A percentile compares a stretch with the other conserved stretches of the same genome.
Evolutionary conservation across 2,888 invertebrate genomes (phyloP).

Genomic region (Ethmia dodecea): DNA sequence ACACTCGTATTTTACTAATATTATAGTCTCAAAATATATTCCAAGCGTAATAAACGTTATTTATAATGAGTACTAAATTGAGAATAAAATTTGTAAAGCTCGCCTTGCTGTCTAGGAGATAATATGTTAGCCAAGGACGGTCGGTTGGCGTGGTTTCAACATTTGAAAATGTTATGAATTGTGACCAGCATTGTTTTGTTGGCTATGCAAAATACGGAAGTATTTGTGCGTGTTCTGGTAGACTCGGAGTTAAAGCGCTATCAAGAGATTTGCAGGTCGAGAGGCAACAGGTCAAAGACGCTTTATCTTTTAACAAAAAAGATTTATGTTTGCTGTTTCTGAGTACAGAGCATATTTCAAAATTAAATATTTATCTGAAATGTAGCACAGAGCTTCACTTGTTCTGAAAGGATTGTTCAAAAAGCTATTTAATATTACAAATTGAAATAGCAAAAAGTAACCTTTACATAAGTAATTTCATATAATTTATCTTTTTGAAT

Average conservation of each 20-base stretch:
- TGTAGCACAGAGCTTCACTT: too few relatives aligned
- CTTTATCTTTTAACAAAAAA: too few relatives aligned
- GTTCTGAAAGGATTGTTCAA: too few relatives aligned
- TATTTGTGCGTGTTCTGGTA: constrained; percentile 9
- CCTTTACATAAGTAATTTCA: too few relatives aligned
- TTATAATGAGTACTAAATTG: background rate
- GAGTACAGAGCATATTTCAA: too few relatives aligned
- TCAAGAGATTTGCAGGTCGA: background rate
- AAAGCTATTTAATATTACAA: too few relatives aligned
- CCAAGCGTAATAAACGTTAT: background rate
- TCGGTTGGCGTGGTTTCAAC: constrained; percentile 50
- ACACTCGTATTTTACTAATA: too few relatives aligned
- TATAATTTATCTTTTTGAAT: too few relatives aligned
- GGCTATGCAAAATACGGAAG: constrained; percentile 22
- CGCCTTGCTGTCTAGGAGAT: constrained; percentile 49
- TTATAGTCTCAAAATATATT: background rate
- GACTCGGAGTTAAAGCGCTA: background rate
- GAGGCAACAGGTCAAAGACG: constrained; percentile 21
- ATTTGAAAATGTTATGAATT: constrained; percentile 33
- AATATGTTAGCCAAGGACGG: constrained; percentile 49
- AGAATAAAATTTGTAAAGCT: constrained; percentile 18
- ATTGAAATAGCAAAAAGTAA: too few relatives aligned
- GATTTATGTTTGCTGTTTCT: too few relatives aligned
- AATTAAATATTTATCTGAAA: too few relatives aligned
- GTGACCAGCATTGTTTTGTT: constrained; percentile 24